Evolutionary conservation across 2,888 invertebrate genomes (phyloP).

Genomic region (Synanthedon vespiformis): DNA sequence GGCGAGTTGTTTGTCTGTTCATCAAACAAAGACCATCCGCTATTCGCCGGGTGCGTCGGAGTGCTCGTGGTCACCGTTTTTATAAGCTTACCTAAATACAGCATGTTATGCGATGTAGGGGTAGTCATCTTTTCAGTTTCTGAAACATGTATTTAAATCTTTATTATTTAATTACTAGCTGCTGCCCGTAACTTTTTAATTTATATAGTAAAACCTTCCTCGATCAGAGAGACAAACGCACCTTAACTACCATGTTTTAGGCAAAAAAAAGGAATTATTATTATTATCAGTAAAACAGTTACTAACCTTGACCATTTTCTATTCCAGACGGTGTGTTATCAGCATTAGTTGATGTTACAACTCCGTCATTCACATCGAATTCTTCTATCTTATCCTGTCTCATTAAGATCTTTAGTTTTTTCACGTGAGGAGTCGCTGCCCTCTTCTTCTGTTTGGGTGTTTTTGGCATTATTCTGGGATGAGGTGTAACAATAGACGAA

Average conservation of each 20-base stretch:
- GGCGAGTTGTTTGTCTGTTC: conserved; percentile 53
- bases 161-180: no score
- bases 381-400: conserved; percentile 37
- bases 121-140: conserved; percentile 33
- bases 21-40: conserved; percentile 48
- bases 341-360: conserved; percentile 14
- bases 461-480: conserved; percentile 32
- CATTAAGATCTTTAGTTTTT: conserved; percentile 36
- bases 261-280: no score
- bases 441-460: conserved; percentile 39
- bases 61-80: conserved; percentile 55
- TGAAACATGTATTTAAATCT: not conserved
- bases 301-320: conserved; percentile 27
- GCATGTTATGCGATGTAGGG: conserved; percentile 40
- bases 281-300: not conserved
- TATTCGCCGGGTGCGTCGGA: conserved; percentile 41
- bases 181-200: no score
- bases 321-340: conserved; percentile 32
- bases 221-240: no score
- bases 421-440: conserved; percentile 47
- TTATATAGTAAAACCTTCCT: no score
- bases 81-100: conserved; percentile 34
- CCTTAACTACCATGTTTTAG: no score
- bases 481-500: conserved; percentile 22
- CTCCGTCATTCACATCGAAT: conserved; percentile 26